These are phyloP conservation scores for Xenops minutus DNA, from an alignment of 2,797 vertebrate species.

Conservation along the genomic window DNA sequence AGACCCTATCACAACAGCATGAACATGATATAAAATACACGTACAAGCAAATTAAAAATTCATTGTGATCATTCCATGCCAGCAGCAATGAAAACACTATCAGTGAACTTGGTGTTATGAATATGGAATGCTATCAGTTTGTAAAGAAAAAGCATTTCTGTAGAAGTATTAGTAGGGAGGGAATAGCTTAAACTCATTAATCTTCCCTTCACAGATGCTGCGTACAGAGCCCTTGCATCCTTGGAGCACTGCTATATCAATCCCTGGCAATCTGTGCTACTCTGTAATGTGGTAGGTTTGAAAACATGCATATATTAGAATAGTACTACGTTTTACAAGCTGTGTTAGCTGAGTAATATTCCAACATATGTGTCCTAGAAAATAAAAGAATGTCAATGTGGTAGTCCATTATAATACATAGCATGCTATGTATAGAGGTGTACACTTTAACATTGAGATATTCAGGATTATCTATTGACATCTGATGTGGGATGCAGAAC, in stretches of 20 bases:
- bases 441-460: background rate
- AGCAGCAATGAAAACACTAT: background rate
- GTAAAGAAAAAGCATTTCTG: background rate
- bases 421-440: background rate
- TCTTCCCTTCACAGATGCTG: background rate
- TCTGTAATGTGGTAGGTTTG: background rate
- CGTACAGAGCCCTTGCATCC: background rate
- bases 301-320: background rate
- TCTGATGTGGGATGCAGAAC: background rate
- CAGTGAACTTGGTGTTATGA: background rate
- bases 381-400: background rate
- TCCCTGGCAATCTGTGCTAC: background rate
- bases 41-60: background rate
- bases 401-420: background rate
- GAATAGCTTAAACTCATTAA: background rate
- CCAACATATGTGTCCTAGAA: background rate
- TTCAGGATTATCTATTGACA: background rate
- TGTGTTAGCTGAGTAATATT: background rate
- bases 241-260: background rate
- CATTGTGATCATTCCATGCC: background rate
- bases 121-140: background rate
- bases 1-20: background rate
- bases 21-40: background rate
- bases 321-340: background rate
- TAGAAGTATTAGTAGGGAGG: background rate